These are phyloP conservation scores for Micrasema minimum DNA, from an alignment of 1,140 invertebrate species.

Conservation along the genomic window DNA sequence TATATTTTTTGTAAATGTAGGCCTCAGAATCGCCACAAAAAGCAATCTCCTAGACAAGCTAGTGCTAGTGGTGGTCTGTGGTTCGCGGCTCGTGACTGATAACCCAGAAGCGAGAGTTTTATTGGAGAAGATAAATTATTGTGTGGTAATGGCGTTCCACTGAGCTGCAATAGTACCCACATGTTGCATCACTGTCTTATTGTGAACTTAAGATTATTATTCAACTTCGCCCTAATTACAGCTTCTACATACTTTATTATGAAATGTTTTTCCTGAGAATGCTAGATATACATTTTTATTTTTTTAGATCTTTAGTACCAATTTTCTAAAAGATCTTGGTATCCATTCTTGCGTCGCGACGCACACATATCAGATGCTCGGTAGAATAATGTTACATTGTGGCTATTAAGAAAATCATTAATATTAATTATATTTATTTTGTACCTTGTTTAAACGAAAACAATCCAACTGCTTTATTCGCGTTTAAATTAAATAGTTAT, in stretches of 20 bases:
- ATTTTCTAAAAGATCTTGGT: no score
- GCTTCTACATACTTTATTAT: constrained; percentile 1
- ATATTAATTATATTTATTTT: no score
- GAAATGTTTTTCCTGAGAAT: background rate
- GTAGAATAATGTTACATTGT: no score
- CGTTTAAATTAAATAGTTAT: no score
- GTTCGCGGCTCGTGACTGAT: background rate
- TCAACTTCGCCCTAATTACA: constrained; percentile 21
- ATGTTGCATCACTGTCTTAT: constrained; percentile 28
- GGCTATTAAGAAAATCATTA: no score
- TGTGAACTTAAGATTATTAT: constrained; percentile 16
- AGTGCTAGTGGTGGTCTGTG: background rate
- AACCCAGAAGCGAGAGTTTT: constrained; percentile 16
- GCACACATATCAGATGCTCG: no score
- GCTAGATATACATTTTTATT: no score
- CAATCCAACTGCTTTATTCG: no score
- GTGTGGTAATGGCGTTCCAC: constrained; percentile 16
- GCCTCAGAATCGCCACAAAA: background rate
- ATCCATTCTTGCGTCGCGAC: no score
- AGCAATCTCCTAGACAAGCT: constrained; percentile 5
- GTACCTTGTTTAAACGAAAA: no score
- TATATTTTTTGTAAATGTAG: background rate
- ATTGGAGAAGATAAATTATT: constrained; percentile 26
- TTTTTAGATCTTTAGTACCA: no score
- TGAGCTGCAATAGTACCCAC: constrained; percentile 14